These are phyloP conservation scores for Archegozetes longisetosus DNA, from an alignment of 1,140 invertebrate genomes.

Conservation along the genomic window DNA sequence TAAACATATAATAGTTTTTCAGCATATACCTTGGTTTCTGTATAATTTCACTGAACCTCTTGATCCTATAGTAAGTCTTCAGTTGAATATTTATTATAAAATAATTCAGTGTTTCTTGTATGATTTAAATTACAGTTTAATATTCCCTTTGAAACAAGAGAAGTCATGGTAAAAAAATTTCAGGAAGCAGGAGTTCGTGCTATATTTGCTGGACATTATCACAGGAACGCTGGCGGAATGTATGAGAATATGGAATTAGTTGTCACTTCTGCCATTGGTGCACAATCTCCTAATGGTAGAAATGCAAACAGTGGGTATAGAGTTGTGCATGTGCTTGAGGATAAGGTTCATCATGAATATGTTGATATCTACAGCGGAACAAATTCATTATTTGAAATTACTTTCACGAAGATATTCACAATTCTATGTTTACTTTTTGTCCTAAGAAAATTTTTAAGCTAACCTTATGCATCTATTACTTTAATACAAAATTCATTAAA, in stretches of 20 bases:
- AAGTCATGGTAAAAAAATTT: constrained; percentile 32
- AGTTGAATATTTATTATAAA: neutral
- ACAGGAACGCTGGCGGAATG: constrained; percentile 36
- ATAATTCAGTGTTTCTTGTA: neutral
- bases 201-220: constrained; percentile 41
- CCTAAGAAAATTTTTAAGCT: no score
- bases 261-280: constrained; percentile 38
- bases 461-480: no score
- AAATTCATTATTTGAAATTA: neutral
- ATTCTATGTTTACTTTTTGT: no score
- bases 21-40: constrained; percentile 41
- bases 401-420: no score
- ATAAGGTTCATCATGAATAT: constrained; percentile 30
- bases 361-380: neutral
- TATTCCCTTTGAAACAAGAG: constrained; percentile 26
- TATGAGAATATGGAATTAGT: constrained; percentile 34
- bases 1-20: constrained; percentile 34
- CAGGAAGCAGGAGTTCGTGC: constrained; percentile 30
- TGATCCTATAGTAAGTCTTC: constrained; percentile 7
- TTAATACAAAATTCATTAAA: no score
- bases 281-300: constrained; percentile 28
- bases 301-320: constrained; percentile 32
- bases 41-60: constrained; percentile 27
- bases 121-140: constrained; percentile 30
- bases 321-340: constrained; percentile 31